These are phyloP conservation scores for Drosophila busckii DNA, from an alignment of 1,140 invertebrate genomes.

Conservation along the genomic window DNA sequence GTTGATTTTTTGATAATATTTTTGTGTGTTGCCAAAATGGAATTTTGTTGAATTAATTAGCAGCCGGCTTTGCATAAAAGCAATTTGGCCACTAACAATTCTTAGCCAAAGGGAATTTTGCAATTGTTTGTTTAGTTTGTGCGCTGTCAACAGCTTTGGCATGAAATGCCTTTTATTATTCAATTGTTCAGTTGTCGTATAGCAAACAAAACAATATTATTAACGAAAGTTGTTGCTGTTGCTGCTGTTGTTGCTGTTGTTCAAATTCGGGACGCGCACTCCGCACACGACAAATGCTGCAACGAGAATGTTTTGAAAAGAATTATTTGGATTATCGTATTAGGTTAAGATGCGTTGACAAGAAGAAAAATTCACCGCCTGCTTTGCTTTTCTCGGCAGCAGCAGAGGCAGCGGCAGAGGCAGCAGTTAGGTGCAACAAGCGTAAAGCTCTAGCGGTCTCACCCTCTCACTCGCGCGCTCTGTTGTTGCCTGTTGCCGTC, in stretches of 20 bases:
- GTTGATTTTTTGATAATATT: conserved; percentile 28
- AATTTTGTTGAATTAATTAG: conserved; percentile 69
- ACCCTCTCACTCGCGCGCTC: neutral
- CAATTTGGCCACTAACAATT: conserved; percentile 53
- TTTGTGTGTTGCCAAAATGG: conserved; percentile 62
- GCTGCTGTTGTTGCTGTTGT: conserved; percentile 5
- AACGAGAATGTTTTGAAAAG: conserved; percentile 66
- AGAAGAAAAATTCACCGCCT: conserved; percentile 48
- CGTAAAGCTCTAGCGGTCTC: conserved; percentile 10
- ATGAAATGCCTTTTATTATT: conserved; percentile 34
- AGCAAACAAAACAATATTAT: conserved; percentile 2
- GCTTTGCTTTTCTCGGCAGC: conserved; percentile 42
- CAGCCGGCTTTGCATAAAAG: conserved; percentile 54
- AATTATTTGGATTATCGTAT: conserved; percentile 33
- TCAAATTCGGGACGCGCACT: conserved; percentile 40
- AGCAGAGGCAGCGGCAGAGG: no score
- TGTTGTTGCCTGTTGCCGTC: neutral
- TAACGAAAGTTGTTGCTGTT: conserved; percentile 4
- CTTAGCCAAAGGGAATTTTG: conserved; percentile 79
- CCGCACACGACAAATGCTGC: conserved; percentile 76
- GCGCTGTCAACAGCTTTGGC: conserved; percentile 42
- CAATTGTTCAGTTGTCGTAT: conserved; percentile 1
- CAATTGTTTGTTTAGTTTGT: conserved; percentile 74
- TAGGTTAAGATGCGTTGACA: conserved; percentile 39
- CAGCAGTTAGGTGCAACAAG: conserved; percentile 35